Conservation (phyloP, 2,113 vertebrate genomes). For the Pluvialis apricaria region DNA sequence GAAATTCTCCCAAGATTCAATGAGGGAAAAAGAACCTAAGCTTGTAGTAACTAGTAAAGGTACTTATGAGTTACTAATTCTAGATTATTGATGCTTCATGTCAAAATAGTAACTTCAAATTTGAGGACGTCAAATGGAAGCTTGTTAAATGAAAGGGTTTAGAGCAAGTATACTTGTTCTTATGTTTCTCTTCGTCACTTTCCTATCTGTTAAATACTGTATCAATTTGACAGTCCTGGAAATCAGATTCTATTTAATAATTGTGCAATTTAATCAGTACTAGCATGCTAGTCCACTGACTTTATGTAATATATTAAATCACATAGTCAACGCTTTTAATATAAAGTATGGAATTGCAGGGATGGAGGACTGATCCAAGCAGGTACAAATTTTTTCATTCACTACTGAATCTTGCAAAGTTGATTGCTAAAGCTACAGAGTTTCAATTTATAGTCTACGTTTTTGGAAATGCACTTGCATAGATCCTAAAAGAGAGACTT, state of each 20-base stretch:
- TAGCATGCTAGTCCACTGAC: conserved; percentile 18
- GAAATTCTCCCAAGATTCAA: neutral
- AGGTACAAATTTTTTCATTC: neutral
- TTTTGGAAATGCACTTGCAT: neutral
- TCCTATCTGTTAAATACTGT: conserved; percentile 32
- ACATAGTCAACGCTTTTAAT: neutral
- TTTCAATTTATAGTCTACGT: neutral
- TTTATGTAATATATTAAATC: conserved; percentile 16
- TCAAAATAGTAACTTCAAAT: neutral
- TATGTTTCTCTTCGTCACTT: neutral
- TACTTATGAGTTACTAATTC: neutral
- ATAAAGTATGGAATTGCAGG: neutral
- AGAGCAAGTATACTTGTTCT: neutral
- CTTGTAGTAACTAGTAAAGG: neutral
- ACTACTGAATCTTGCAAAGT: neutral
- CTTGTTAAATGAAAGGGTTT: neutral
- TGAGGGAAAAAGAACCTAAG: neutral
- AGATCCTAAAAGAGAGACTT: neutral
- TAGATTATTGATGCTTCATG: neutral
- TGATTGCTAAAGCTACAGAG: neutral
- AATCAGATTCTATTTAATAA: conserved; percentile 61
- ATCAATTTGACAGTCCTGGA: conserved; percentile 55
- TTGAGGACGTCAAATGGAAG: neutral
- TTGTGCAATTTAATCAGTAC: conserved; percentile 49
- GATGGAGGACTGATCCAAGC: neutral